phyloP scores from a whole-genome alignment of 2,797 vertebrate genomes.

The Melanogrammus aeglefinus region DNA sequence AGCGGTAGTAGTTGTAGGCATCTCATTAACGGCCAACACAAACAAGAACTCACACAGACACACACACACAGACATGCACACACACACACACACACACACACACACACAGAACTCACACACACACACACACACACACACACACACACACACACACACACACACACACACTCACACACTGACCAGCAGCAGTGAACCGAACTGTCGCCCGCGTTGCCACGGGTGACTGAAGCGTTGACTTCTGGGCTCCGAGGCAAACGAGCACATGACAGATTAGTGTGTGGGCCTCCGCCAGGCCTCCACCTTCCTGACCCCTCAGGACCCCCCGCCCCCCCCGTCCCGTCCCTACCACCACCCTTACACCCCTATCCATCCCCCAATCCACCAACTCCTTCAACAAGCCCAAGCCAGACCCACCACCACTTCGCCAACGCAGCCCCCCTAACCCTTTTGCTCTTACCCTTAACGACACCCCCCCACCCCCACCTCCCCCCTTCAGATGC shows the following conservation, averaged over 20 bases:
- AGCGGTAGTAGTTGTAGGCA: not conserved
- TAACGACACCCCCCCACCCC: slow-evolving; percentile 1
- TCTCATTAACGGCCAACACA: slow-evolving; percentile 19
- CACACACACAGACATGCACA: too few relatives aligned
- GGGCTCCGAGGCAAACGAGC: slow-evolving; percentile 81
- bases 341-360: slow-evolving; percentile 48
- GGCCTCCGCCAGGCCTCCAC: slow-evolving; percentile 81
- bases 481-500: not conserved
- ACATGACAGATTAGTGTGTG: slow-evolving; percentile 86
- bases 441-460: slow-evolving; percentile 36
- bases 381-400: not conserved
- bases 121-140: slow-evolving; percentile 8
- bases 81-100: too few relatives aligned
- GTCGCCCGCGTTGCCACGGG: slow-evolving; percentile 78
- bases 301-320: slow-evolving; percentile 78
- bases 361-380: slow-evolving; percentile 23
- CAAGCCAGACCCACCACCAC: slow-evolving; percentile 23
- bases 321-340: slow-evolving; percentile 58
- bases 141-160: slow-evolving; percentile 32
- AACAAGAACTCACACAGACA: slow-evolving; percentile 27
- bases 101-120: slow-evolving; percentile 28
- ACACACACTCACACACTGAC: slow-evolving; percentile 49
- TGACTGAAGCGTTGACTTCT: slow-evolving; percentile 78
- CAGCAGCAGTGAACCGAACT: slow-evolving; percentile 72
- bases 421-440: too few relatives aligned